A percentile compares a stretch with the other conserved stretches of the same genome.
Evolutionary conservation across 2,888 invertebrate species (phyloP).

Genomic region (Hoplodrina ambigua): DNA sequence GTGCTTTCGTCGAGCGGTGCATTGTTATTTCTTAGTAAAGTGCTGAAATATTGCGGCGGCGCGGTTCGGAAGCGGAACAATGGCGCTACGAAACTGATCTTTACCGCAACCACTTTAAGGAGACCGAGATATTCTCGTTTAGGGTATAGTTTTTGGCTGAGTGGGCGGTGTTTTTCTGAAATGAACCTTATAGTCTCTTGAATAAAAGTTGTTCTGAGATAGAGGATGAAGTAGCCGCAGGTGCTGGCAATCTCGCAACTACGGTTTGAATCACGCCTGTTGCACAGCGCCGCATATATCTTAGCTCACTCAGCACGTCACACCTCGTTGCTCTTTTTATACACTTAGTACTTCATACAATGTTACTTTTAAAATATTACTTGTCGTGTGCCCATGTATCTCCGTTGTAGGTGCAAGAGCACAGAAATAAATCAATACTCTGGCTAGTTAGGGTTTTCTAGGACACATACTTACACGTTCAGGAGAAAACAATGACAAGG

Average conservation of each 20-base stretch:
- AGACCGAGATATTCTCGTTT: slow-evolving; percentile 75
- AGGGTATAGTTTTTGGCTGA: slow-evolving; percentile 74
- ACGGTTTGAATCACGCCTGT: slow-evolving; percentile 85
- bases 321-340: slow-evolving; percentile 77
- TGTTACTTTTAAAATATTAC: slow-evolving; percentile 57
- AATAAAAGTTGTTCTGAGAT: slow-evolving; percentile 65
- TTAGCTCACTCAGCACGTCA: slow-evolving; percentile 81
- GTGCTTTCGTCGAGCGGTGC: slow-evolving; percentile 81
- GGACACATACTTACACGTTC: slow-evolving; percentile 20
- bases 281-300: slow-evolving; percentile 85
- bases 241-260: slow-evolving; percentile 78
- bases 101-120: slow-evolving; percentile 75
- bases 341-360: slow-evolving; percentile 65
- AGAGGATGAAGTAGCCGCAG: slow-evolving; percentile 73
- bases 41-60: slow-evolving; percentile 85
- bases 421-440: slow-evolving; percentile 25
- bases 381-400: slow-evolving; percentile 20
- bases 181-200: slow-evolving; percentile 56
- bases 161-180: slow-evolving; percentile 52
- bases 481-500: slow-evolving; percentile 61
- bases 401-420: slow-evolving; percentile 6
- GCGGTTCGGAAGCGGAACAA: slow-evolving; percentile 74
- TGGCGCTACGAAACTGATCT: slow-evolving; percentile 78
- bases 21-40: slow-evolving; percentile 87
- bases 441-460: slow-evolving; percentile 33